These are phyloP conservation scores for Psittacus erithacus DNA, from an alignment of 2,113 vertebrate species.

Conservation along the genomic window DNA sequence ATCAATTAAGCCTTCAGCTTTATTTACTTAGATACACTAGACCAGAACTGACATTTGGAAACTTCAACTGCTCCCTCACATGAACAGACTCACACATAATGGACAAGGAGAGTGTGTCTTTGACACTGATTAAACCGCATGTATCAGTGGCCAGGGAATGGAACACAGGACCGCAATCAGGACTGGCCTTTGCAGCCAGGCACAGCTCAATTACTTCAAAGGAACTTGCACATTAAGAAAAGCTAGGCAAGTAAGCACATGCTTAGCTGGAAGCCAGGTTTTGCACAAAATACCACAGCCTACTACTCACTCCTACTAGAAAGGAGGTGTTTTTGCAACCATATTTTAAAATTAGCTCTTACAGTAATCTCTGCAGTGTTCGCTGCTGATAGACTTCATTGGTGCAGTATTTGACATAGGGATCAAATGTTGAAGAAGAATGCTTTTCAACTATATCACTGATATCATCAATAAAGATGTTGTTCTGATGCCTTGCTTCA, in stretches of 20 bases:
- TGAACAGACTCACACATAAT: background rate
- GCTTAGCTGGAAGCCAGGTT: background rate
- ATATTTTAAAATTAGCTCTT: conserved; percentile 54
- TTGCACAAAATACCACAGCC: background rate
- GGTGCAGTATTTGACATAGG: conserved; percentile 94
- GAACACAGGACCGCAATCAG: fast-evolving
- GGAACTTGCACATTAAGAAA: fast-evolving
- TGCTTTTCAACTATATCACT: conserved; percentile 92
- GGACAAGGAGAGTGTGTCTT: background rate
- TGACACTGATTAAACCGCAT: background rate
- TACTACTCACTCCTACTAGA: too few species aligned
- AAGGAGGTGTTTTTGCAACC: background rate
- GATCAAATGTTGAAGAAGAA: conserved; percentile 87
- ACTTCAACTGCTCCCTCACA: background rate
- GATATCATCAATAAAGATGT: conserved; percentile 88
- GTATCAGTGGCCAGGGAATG: background rate
- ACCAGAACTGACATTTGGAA: background rate
- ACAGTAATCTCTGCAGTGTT: conserved; percentile 91
- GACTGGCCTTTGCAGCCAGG: background rate
- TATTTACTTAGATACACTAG: background rate
- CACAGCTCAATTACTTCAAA: background rate
- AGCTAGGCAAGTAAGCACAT: background rate
- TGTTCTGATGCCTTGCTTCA: conserved; percentile 88
- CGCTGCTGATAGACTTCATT: conserved; percentile 98
- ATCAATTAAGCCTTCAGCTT: background rate